Base-by-base conservation (phyloP, 2,888 invertebrate species). In the Sialis fuliginosa region DNA sequence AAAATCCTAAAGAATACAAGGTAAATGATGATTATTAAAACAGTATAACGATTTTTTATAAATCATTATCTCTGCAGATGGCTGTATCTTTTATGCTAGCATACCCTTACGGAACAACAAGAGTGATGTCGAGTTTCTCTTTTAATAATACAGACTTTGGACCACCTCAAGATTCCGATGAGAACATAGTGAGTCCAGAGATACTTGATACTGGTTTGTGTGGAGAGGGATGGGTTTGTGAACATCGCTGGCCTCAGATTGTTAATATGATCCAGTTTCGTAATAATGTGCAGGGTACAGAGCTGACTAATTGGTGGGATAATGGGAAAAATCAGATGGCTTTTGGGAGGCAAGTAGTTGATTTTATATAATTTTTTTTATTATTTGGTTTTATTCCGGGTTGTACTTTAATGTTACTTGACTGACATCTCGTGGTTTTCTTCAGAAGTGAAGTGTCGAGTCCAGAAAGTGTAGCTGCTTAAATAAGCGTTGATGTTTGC, bases 41-140 rank as follows among this genome's bases (percentile, higher is more conserved):
- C 22, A 22, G 22, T 22, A 2, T 4, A 22, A 22, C 22, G 22
- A 39, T 48, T 13, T 33, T 39, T 39, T 6, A 39, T 32, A 42
- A 30, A 31, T 22, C 6, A 30, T 9, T 7, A 22, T 4, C 4
- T 22, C 12, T n/a, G 37, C 30, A 65, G 53, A 74, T 73, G 69
- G 92, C 90, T 0, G 79, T 78, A 4, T 87, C 86, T 0, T 92
- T 90, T 62, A 87, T 84, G 76, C 68, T 95, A 62, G 88, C 91
- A 0, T 82, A 84, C 71, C 80, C 86, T 0, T 88, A 86, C 53
- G 86, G 86, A 2, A 69, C 74, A 48, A 77, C 86, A 0, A 75
- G 85, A 44, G 64, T 92, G 45, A 89, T 95, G 85, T 90, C 90
- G 59, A 89, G 90, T 53, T 93, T 76, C 58, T 68, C 59, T 43